Base-by-base conservation (phyloP, 2,113 vertebrate genomes). In the Rhea pennata region DNA sequence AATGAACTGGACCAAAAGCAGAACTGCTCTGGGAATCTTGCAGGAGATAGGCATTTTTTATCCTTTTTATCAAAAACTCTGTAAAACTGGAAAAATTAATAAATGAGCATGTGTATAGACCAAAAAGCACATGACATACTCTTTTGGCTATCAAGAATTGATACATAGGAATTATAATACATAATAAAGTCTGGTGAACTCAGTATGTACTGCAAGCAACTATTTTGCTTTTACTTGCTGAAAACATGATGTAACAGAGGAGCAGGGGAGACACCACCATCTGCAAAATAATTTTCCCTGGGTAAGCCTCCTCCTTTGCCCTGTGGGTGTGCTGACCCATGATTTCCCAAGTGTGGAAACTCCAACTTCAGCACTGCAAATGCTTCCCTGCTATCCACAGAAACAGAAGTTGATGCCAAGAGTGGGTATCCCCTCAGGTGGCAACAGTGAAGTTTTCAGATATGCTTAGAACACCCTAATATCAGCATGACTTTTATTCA, bases 321-420 rank as follows among this genome's bases (percentile, higher is more conserved):
- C 12, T 70, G 48, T 24, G 8, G 16, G 29, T 15, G 5, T 21
- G 15, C 27, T 92, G 56, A 72, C 19, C 10, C 0, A 0, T 6
- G 10, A 73, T 15, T 61, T 48, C 53, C 77, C 44, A 79, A 39
- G 29, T 10, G 42, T 26, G 39, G 31, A 67, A 84, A 94, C 54
- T 21, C 23, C 50, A 77, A 21, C 20, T 73, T 72, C 39, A 59
- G 27, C 65, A n/a, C n/a, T 22, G 27, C 65, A 78, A 87, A 5
- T 1, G 10, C 46, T 24, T 61, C 46, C 14, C 81, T 87, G 27
- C 4, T 91, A 22, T 36, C 42, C 26, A 27, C 33, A 19, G 36
- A 51, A 20, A 73, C 7, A 39, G 50, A 6, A 29, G 10, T 11
- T 66, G n/a, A 42, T 42, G 15, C 26, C 10, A 42, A 42, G 16